Evolutionary conservation across 2,888 invertebrate species (phyloP).

Genomic region (Caenorhabditis afra): DNA sequence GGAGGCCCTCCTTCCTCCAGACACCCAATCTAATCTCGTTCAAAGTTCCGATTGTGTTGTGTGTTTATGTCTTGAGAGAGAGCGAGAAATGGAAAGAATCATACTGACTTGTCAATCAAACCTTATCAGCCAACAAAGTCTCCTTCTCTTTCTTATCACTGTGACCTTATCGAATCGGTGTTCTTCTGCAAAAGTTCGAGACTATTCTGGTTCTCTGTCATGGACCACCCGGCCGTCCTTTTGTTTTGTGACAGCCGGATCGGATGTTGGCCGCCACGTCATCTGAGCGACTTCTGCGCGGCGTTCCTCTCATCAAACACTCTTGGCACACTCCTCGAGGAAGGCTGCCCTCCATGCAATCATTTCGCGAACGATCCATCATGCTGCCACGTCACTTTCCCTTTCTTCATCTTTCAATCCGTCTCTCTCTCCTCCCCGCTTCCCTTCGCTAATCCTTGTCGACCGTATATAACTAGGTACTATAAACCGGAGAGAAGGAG

Average conservation of each 20-base stretch:
- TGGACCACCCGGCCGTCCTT: not conserved
- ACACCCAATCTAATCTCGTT: too few relatives aligned
- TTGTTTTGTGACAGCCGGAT: too few relatives aligned
- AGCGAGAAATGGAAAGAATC: too few relatives aligned
- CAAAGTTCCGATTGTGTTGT: too few relatives aligned
- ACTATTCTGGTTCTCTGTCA: not conserved
- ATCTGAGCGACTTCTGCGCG: slow-evolving; percentile 1
- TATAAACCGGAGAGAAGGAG: slow-evolving; percentile 1
- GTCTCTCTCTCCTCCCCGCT: not conserved
- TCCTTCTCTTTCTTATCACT: not conserved
- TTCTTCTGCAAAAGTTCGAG: not conserved
- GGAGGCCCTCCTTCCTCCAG: too few relatives aligned
- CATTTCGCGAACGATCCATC: slow-evolving; percentile 28
- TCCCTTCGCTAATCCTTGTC: slow-evolving; percentile 31
- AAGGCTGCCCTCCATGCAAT: not conserved
- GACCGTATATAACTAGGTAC: slow-evolving; percentile 42
- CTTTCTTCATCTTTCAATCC: slow-evolving; percentile 16
- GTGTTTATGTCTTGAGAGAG: too few relatives aligned
- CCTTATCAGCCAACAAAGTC: not conserved
- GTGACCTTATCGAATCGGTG: not conserved
- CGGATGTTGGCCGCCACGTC: not conserved
- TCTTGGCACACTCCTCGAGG: slow-evolving; percentile 2
- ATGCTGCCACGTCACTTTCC: slow-evolving; percentile 29
- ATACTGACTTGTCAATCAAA: not conserved
- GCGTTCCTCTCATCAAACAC: not conserved